These are phyloP conservation scores for Drosophila setosimentum DNA, from an alignment of 2,888 invertebrate genomes.

Conservation along the genomic window DNA sequence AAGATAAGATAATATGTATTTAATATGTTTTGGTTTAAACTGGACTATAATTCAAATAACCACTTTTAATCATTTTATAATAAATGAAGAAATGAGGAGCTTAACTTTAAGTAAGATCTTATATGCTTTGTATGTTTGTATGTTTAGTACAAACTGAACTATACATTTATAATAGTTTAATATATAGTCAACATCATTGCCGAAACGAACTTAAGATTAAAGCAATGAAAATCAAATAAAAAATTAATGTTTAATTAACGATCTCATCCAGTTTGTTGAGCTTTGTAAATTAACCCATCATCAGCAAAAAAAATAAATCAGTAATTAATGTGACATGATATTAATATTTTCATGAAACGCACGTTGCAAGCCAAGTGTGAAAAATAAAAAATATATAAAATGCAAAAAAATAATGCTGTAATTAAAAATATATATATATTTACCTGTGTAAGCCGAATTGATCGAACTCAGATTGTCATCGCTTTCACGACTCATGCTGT, in stretches of 20 bases:
- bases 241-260: conserved; percentile 8
- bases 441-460: conserved; percentile 83
- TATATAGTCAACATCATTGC: conserved; percentile 10
- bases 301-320: conserved; percentile 11
- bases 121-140: background rate
- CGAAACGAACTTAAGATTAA: conserved; percentile 3
- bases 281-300: conserved; percentile 32
- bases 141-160: background rate
- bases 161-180: background rate
- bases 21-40: too few relatives aligned
- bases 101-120: background rate
- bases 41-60: background rate
- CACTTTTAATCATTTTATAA: background rate
- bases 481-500: conserved; percentile 84
- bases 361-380: conserved; percentile 43
- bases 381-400: conserved; percentile 33
- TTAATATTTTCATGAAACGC: conserved; percentile 37
- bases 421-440: conserved; percentile 43
- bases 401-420: conserved; percentile 36
- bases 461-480: conserved; percentile 84
- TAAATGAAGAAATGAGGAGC: background rate
- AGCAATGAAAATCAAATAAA: background rate
- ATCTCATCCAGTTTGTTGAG: conserved; percentile 10
- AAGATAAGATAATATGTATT: too few relatives aligned
- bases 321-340: conserved; percentile 20